Percentiles rank a stretch among this genome's conserved stretches.
Evolutionary conservation across 1,140 invertebrate genomes (phyloP).

Genomic region (Dendrolimus kikuchii): DNA sequence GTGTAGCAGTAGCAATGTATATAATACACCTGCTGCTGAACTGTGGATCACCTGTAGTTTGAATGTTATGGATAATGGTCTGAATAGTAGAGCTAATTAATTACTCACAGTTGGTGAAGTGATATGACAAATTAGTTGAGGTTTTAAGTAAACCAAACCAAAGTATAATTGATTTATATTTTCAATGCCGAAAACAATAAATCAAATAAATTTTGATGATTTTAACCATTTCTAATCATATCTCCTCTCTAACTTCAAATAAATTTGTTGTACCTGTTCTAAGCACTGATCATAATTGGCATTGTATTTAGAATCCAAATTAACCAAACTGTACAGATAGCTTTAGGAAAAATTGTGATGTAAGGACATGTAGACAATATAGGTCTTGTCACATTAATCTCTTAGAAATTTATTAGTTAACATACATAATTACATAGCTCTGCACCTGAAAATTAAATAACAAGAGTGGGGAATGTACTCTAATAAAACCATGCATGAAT

Average conservation of each 20-base stretch:
- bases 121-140: too few species aligned
- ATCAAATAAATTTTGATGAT: too few species aligned
- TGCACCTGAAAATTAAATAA: conserved; percentile 60
- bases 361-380: conserved; percentile 73
- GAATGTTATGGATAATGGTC: conserved; percentile 17
- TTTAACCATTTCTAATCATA: too few species aligned
- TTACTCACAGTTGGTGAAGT: too few species aligned
- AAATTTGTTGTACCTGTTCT: too few species aligned
- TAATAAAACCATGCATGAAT: conserved; percentile 51
- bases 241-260: too few species aligned
- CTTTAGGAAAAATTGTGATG: conserved; percentile 73
- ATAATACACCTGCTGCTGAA: conserved; percentile 58
- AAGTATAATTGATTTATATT: too few species aligned
- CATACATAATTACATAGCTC: conserved; percentile 35
- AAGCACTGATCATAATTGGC: conserved; percentile 28
- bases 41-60: conserved; percentile 39
- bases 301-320: conserved; percentile 46
- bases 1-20: conserved; percentile 49
- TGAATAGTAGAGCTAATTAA: too few species aligned
- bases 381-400: conserved; percentile 71
- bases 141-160: too few species aligned
- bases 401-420: conserved; percentile 61
- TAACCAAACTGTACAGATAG: conserved; percentile 70
- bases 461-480: conserved; percentile 41
- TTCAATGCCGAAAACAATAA: too few species aligned